Evolutionary conservation across 2,888 invertebrate genomes (phyloP).

Genomic region (Scaptodrosophila latifasciaeformis): DNA sequence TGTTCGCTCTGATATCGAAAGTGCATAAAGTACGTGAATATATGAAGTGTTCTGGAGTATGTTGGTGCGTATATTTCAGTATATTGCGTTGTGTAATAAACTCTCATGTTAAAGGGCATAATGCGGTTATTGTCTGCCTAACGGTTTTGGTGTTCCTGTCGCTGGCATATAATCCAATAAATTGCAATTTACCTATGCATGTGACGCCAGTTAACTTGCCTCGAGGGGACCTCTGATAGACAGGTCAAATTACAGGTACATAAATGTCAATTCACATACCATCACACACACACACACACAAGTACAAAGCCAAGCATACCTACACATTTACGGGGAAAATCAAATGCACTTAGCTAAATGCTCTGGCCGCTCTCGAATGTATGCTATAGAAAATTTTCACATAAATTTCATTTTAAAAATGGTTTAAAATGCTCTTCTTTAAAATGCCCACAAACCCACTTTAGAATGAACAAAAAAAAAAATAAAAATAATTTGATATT

Average conservation of each 20-base stretch:
- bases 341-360: slow-evolving; percentile 64
- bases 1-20: too few relatives aligned
- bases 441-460: not conserved
- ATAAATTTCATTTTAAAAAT: slow-evolving; percentile 41
- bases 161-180: slow-evolving; percentile 12
- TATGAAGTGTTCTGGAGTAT: not conserved
- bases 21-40: not conserved
- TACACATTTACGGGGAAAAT: slow-evolving; percentile 31
- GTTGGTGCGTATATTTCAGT: not conserved
- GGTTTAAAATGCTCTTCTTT: slow-evolving; percentile 24
- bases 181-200: slow-evolving; percentile 35
- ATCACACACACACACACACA: slow-evolving; percentile 1
- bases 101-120: slow-evolving; percentile 32
- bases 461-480: too few relatives aligned
- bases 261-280: slow-evolving; percentile 31
- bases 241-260: not conserved
- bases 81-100: slow-evolving; percentile 28
- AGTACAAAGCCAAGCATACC: not conserved
- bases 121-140: slow-evolving; percentile 52
- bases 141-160: too few relatives aligned
- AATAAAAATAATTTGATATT: too few relatives aligned
- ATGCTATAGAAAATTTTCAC: slow-evolving; percentile 31
- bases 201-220: slow-evolving; percentile 28
- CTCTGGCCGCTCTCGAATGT: slow-evolving; percentile 32
- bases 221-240: not conserved